Base-by-base conservation (phyloP, 64 coral and sea anemone species). In the Pocillopora damicornis region DNA sequence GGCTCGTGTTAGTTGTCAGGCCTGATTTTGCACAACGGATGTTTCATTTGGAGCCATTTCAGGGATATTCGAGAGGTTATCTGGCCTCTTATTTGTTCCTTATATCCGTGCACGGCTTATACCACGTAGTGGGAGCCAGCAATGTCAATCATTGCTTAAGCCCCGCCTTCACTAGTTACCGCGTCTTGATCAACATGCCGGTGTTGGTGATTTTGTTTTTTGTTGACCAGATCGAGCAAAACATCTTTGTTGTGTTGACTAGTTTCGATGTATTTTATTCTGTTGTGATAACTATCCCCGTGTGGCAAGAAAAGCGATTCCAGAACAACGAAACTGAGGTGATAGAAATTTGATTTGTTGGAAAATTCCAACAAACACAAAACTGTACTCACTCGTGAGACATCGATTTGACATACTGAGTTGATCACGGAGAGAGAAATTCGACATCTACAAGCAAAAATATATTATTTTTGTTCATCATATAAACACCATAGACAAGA, bases 191-290 rank as follows among this genome's bases (percentile, higher is more conserved):
- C 15, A 87, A 18, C 30, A 63, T 88, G 5, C 90, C 90, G 2
- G 45, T 73, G 25, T 61, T 79, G 26, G 25, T 74, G 15, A 59
- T 75, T 37, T 79, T 92, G 59, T 92, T 87, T 64, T 57, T 79
- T 69, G 84, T 92, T 71, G 76, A 65, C 23, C 86, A 80, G 60
- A 87, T 92, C 61, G 90, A 92, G 26, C 35, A 77, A 26, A 92
- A 80, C 57, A 45, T 92, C 20, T 92, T 76, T 63, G 35, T 87
- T n/a, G 30, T 65, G 17, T 16, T 82, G 25, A 18, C 17, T 20
- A 64, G 12, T 38, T 34, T 65, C 64, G 79, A 82, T 65, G 15
- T 64, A 4, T 5, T 18, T 1, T 64, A 16, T 63, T 64, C 61
- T 5, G 30, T 82, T 37, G n/a, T 65, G 8, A 64, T 82, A 65